Evolutionary conservation across 2,113 vertebrate species (phyloP), one percentile per base, ranked within the genome.

Genomic region (Noctilio leporinus): DNA sequence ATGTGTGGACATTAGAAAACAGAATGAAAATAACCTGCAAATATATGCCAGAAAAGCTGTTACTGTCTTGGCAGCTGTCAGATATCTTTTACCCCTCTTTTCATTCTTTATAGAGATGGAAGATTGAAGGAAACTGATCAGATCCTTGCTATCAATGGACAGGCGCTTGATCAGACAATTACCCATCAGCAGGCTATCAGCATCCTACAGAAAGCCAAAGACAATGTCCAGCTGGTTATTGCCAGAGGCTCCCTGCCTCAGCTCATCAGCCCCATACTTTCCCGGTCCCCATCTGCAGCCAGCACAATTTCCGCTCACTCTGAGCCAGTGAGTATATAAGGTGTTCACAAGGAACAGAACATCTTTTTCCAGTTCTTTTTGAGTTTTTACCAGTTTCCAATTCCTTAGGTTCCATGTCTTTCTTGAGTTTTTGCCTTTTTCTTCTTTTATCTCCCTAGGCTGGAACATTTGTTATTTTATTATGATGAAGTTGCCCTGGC

Each of bases 271-370:
- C 99, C 99, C 2, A 97, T 98, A 9, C 98, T 99, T 96, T 99
- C 99, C 64, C 98, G 99, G 28, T 99, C 99, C 38, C 99, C 99
- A 8, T 99, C 99, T 82, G 99, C 98, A 51, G 99, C 99, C 92
- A 99, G 99, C 84, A 99, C 99, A 14, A 75, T 99, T 94, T 99
- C 99, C 24, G 99, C 99, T 93, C 99, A 99, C 97, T 99, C 99
- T 45, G 99, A 99, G 69, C 99, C 98, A 47, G 99, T 99, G 81
- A 82, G 97, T 97, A 49, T 28, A 0, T 45, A 2, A 4, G 28
- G 53, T n/a, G 67, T 75, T 70, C 38, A 76, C 5, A 51, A 64
- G 65, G n/a, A 62, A 64, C 3, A 70, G 9, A 33, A 16, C 1
- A 1, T 45, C n/a, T 43, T 59, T 85, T 73, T 55, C 19, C 62